Conservation (phyloP, 92 coral and sea anemone genomes). For the Zoanthus sociatus region DNA sequence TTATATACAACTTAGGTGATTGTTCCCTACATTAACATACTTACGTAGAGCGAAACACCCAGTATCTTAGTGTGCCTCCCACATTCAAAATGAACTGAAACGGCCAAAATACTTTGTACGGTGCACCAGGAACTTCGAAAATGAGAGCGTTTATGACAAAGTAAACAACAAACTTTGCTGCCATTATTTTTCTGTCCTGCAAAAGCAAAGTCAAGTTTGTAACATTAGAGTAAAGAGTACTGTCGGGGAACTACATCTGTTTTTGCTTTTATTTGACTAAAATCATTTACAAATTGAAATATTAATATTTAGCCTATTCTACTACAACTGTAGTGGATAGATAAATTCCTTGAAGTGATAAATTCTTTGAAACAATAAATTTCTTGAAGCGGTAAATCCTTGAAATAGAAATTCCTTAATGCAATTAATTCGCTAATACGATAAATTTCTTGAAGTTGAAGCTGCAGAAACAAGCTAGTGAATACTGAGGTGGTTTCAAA, state of each 20-base stretch:
- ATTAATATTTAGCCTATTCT: no score
- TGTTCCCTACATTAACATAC: constrained; percentile 45
- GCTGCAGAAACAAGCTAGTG: no score
- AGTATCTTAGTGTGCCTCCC: constrained; percentile 82
- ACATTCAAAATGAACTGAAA: constrained; percentile 96
- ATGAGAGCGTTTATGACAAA: constrained; percentile 82
- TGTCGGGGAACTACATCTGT: neutral
- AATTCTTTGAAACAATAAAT: no score
- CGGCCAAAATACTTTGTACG: constrained; percentile 96
- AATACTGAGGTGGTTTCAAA: no score
- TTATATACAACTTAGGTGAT: no score
- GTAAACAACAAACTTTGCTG: constrained; percentile 85
- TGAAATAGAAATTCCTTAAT: no score
- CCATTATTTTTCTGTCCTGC: constrained; percentile 94
- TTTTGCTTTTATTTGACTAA: neutral
- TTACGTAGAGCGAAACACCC: constrained; percentile 99
- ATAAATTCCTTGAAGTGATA: no score
- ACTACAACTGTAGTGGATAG: no score
- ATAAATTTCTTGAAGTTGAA: no score
- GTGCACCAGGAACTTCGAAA: constrained; percentile 89
- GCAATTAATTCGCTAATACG: no score
- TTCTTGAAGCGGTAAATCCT: no score
- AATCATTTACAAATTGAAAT: no score
- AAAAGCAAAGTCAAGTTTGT: constrained; percentile 16
- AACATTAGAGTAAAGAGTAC: neutral